These are phyloP conservation scores for Lontra canadensis DNA, from an alignment of 2,113 vertebrate species.

Conservation along the genomic window DNA sequence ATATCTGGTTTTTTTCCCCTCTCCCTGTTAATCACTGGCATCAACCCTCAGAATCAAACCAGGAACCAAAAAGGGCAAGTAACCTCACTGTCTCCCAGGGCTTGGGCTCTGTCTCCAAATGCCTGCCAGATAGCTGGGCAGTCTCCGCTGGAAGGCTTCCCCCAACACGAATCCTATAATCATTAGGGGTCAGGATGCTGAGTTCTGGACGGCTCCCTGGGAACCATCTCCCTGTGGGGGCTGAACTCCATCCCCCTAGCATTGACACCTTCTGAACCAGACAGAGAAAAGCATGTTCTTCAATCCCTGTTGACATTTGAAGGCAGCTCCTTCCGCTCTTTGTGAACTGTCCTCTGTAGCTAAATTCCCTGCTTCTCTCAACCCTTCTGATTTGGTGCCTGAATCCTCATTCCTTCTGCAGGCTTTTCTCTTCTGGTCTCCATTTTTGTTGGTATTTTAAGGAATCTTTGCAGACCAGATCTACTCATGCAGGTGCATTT, in stretches of 20 bases:
- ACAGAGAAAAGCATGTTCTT: not conserved
- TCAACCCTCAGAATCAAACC: not conserved
- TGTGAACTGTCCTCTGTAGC: not conserved
- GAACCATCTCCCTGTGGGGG: no score
- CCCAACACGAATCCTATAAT: accelerated
- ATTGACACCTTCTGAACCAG: not conserved
- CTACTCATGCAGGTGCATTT: not conserved
- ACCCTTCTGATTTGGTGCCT: not conserved
- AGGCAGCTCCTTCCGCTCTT: not conserved
- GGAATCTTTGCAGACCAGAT: not conserved
- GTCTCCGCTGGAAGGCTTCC: not conserved
- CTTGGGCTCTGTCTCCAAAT: not conserved
- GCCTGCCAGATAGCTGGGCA: not conserved
- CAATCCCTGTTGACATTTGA: not conserved
- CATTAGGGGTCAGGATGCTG: not conserved
- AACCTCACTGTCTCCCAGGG: not conserved
- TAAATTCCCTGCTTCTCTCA: not conserved
- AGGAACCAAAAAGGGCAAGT: not conserved
- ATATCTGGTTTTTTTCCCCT: not conserved
- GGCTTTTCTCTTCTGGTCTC: not conserved
- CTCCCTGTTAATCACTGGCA: not conserved
- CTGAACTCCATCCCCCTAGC: not conserved
- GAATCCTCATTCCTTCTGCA: not conserved
- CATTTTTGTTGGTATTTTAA: not conserved
- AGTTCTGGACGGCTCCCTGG: not conserved